Conservation (phyloP, 2,113 vertebrate genomes). For the Porphyrio hochstetteri region DNA sequence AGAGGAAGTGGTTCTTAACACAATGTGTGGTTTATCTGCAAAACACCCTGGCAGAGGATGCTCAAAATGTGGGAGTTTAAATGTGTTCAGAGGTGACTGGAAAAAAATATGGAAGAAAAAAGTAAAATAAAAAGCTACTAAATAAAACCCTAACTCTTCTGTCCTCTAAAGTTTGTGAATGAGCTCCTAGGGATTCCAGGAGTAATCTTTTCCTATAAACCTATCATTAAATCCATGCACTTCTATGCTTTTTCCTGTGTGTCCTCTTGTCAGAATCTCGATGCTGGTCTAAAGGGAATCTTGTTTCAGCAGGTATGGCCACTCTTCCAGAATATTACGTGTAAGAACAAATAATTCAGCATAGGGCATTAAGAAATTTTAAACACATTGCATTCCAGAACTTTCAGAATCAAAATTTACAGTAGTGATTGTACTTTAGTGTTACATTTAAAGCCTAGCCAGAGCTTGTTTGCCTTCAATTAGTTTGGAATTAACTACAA, state of each 20-base stretch:
- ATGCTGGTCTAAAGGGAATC: neutral
- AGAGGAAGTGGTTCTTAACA: neutral
- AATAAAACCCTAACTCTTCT: neutral
- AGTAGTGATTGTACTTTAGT: neutral
- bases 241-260: neutral
- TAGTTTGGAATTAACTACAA: neutral
- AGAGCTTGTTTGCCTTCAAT: neutral
- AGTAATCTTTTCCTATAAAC: neutral
- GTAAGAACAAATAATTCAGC: neutral
- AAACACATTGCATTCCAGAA: neutral
- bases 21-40: neutral
- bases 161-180: neutral
- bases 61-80: neutral
- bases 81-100: neutral
- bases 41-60: neutral
- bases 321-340: neutral
- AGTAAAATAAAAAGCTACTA: neutral
- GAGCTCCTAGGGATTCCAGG: neutral
- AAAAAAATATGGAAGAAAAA: neutral
- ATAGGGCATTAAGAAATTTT: neutral
- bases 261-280: neutral
- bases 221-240: neutral
- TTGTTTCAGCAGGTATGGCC: neutral
- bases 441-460: neutral
- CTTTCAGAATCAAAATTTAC: neutral